Percentiles rank a stretch among this genome's conserved stretches.
Conservation (phyloP, 2,797 vertebrate species). For the Kryptolebias ocellatus region DNA sequence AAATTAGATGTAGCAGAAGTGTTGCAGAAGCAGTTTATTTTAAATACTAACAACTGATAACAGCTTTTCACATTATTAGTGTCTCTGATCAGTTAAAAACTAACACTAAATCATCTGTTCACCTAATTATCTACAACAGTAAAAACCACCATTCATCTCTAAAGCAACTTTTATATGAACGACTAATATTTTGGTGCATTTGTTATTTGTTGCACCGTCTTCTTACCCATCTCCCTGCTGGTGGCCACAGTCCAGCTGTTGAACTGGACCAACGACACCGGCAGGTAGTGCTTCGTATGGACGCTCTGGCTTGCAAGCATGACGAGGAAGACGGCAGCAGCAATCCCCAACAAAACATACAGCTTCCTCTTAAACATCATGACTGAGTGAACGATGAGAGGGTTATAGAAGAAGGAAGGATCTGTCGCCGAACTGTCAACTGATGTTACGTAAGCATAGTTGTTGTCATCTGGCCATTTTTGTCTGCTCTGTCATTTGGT, state of each 20-base stretch:
- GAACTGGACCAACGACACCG: conserved; percentile 10
- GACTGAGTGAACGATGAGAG: conserved; percentile 10
- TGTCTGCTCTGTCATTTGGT: not conserved
- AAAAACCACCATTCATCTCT: no score
- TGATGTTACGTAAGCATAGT: conserved; percentile 35
- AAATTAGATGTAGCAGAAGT: no score
- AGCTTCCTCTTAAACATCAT: conserved; percentile 69
- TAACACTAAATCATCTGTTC: no score
- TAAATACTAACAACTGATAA: no score
- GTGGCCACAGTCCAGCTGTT: conserved; percentile 12
- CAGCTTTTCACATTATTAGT: no score
- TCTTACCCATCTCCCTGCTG: conserved; percentile 37
- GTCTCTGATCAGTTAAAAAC: no score
- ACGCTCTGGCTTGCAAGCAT: conserved; percentile 77
- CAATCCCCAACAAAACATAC: conserved; percentile 53
- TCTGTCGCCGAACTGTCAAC: conserved; percentile 5
- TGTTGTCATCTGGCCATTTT: conserved; percentile 49
- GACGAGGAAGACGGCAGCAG: conserved; percentile 71
- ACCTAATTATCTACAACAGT: no score
- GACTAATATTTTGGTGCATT: no score
- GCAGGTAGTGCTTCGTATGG: conserved; percentile 51
- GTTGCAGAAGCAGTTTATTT: no score
- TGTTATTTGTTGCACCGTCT: not conserved
- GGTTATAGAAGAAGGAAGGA: conserved; percentile 3
- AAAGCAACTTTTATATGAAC: no score